phyloP scores from a whole-genome alignment of 1,140 invertebrate genomes.

The Anthonomus grandis region DNA sequence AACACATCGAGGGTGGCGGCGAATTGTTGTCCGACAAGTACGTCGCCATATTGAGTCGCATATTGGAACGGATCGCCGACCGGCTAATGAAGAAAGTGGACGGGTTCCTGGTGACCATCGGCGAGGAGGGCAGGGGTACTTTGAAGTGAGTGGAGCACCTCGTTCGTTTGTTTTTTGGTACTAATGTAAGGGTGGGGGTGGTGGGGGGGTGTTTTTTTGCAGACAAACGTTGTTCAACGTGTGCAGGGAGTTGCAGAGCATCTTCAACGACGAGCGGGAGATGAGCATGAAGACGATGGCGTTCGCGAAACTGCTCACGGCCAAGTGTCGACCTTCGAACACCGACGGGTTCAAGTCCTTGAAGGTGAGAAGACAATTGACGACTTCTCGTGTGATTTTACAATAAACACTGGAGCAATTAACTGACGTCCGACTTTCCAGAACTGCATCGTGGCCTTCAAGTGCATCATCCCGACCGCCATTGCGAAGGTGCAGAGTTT shows the following conservation, averaged over 20 bases:
- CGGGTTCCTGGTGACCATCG: conserved; percentile 42
- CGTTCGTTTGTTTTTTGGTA: background rate
- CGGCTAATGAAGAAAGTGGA: conserved; percentile 55
- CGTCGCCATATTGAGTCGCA: conserved; percentile 56
- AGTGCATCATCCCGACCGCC: conserved; percentile 58
- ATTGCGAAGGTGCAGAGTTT: conserved; percentile 63
- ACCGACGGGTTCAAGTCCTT: conserved; percentile 51
- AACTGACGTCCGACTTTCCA: no score
- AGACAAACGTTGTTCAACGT: conserved; percentile 63
- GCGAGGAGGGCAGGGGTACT: conserved; percentile 34
- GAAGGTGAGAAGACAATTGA: conserved; percentile 4
- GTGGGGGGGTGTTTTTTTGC: conserved; percentile 17
- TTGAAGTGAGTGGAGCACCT: conserved; percentile 36
- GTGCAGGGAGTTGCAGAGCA: conserved; percentile 72
- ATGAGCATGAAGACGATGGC: conserved; percentile 72
- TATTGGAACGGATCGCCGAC: conserved; percentile 53
- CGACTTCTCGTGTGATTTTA: background rate
- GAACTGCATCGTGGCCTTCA: conserved; percentile 59
- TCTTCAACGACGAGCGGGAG: conserved; percentile 78
- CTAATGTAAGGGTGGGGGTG: background rate
- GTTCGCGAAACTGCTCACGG: conserved; percentile 72
- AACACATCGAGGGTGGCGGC: conserved; percentile 66
- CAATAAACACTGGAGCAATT: no score
- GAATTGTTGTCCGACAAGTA: conserved; percentile 65
- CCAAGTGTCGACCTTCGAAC: conserved; percentile 59